These are phyloP conservation scores for Xiphydria camelus DNA, from an alignment of 2,888 invertebrate genomes.

Conservation along the genomic window DNA sequence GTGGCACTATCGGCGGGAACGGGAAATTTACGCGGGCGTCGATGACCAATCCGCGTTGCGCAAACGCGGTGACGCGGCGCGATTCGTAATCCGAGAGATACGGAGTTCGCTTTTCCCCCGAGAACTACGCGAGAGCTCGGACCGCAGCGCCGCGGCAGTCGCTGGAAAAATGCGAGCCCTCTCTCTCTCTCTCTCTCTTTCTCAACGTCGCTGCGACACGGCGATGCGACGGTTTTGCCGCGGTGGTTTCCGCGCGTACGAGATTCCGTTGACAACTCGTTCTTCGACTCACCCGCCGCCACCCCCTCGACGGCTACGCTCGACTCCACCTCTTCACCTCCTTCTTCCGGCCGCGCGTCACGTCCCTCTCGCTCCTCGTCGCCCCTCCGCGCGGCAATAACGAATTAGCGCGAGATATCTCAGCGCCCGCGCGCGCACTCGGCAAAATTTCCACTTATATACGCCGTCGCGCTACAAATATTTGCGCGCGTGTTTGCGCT, in stretches of 20 bases:
- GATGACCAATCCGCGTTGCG: too few relatives aligned
- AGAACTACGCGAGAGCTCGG: too few relatives aligned
- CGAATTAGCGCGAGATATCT: neutral
- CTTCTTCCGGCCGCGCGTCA: neutral
- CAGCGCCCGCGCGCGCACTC: neutral
- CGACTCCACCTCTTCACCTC: neutral
- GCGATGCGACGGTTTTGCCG: neutral
- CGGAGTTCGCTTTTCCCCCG: too few relatives aligned
- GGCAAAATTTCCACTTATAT: neutral
- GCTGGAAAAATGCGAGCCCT: too few relatives aligned
- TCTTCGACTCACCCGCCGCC: neutral
- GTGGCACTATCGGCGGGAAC: too few relatives aligned
- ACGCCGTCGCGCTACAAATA: constrained; percentile 1
- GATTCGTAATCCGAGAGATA: too few relatives aligned
- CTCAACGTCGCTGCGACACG: too few relatives aligned
- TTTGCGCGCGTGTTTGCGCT: neutral
- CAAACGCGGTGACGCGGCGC: too few relatives aligned
- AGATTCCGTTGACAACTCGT: neutral
- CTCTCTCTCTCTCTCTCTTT: too few relatives aligned
- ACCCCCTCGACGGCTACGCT: neutral
- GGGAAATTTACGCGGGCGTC: too few relatives aligned
- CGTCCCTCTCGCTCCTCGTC: neutral
- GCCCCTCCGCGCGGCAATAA: neutral
- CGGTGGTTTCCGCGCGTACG: neutral
- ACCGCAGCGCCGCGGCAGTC: too few relatives aligned